Evolutionary conservation across 2,888 invertebrate genomes (phyloP).

Genomic region (Eristalis pertinax): DNA sequence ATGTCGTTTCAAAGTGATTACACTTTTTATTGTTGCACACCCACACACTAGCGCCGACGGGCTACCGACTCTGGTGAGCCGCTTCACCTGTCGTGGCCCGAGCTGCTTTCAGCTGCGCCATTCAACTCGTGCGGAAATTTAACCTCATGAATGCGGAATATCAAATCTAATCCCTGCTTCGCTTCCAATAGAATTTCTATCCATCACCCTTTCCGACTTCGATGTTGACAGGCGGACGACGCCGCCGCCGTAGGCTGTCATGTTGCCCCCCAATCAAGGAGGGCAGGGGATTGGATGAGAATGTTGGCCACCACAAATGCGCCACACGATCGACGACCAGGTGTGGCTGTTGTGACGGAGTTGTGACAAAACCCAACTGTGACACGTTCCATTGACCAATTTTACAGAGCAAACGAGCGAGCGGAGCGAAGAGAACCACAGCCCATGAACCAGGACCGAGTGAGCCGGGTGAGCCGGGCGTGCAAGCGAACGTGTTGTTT

Average conservation of each 20-base stretch:
- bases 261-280: constrained; percentile 6
- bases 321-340: neutral
- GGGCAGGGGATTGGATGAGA: neutral
- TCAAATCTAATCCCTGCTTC: constrained; percentile 59
- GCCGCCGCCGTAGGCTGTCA: neutral
- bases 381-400: constrained; percentile 59
- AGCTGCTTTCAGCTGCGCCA: constrained; percentile 58
- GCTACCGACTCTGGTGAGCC: too few species aligned
- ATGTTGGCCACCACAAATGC: constrained; percentile 45
- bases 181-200: constrained; percentile 52
- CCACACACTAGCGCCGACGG: neutral
- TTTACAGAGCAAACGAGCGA: neutral
- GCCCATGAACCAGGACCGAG: constrained; percentile 31
- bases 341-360: neutral
- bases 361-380: neutral
- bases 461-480: neutral
- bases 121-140: constrained; percentile 67
- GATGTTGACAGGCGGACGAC: neutral
- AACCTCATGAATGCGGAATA: constrained; percentile 64
- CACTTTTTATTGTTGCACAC: constrained; percentile 31
- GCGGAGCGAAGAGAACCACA: neutral
- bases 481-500: constrained; percentile 54
- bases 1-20: constrained; percentile 51
- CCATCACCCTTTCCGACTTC: constrained; percentile 36
- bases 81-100: neutral